Base-by-base conservation (phyloP, 2,888 invertebrate species). In the Resseliella maxima region DNA sequence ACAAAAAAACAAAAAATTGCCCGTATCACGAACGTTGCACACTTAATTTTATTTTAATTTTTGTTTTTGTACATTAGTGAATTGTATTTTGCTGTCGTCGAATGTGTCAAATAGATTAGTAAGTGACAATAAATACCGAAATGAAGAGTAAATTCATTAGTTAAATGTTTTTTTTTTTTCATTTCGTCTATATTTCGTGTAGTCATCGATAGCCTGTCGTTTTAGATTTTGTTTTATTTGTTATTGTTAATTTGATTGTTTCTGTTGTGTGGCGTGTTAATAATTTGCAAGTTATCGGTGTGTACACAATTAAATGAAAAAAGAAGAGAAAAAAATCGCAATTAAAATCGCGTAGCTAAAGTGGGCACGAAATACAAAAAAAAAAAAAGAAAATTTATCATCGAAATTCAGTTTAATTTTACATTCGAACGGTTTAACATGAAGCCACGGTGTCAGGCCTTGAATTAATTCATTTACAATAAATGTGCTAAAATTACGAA, bases 181-280 rank as follows among this genome's bases (percentile, higher is more conserved):
- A 27, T 59, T 3, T 59, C 5, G 12, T 59, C 59, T n/a, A 15
- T 59, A 59, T 24, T 24, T 72, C n/a, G n/a, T 72, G 15, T 12
- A 72, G 31, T 72, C 31, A 72, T 72, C 59, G 27, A 59, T 59
- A 24, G 59, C 46, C 8, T 50, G 8, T 50, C 18, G 8, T 50
- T 50, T 50, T 50, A 15, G 8, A 8, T 50, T 18, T 50, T 18
- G 41, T 50, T 18, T 50, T 18, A 2, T 31, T 72, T n/a, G 72
- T 35, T 24, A 21, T 41, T 12, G 41, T 41, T 41, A 41, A 50
- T 8, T 50, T 50, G 3, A 59, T 31, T 3, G 1, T 72, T 5
- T 72, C 31, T 72, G 72, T 72, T 72, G 10, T 59, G 59, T 59
- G 59, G 59, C 24, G n/a, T 24, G 59, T 59, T 59, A n/a, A 50